A percentile compares a stretch with the other conserved stretches of the same genome.
Conservation (phyloP, 2,888 invertebrate genomes). For the Hyposoter dolosus region DNA sequence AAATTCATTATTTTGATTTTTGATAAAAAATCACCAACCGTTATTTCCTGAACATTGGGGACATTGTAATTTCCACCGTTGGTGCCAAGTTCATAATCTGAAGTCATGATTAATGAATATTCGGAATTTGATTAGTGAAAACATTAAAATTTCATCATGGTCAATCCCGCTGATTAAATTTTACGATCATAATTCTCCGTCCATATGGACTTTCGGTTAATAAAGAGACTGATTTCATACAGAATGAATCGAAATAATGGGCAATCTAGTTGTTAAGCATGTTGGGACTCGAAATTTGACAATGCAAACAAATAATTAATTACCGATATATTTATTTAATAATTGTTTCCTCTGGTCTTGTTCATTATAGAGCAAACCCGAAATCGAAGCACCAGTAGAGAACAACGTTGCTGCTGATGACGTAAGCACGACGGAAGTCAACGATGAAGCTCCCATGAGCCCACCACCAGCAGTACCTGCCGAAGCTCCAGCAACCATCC, state of each 20-base stretch:
- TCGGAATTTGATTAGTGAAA: not conserved
- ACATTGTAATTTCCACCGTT: not conserved
- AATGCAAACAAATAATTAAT: not conserved
- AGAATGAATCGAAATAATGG: constrained; percentile 71
- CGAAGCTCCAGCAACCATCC: constrained; percentile 76
- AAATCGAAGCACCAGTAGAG: constrained; percentile 77
- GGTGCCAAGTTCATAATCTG: not conserved
- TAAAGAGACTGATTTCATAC: constrained; percentile 1
- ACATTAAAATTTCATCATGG: not conserved
- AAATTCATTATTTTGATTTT: not conserved
- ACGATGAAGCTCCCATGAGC: constrained; percentile 79
- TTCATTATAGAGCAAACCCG: constrained; percentile 77
- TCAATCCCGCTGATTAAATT: not conserved
- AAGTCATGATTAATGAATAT: not conserved
- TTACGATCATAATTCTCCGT: not conserved
- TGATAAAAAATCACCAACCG: not conserved
- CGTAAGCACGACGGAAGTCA: constrained; percentile 77
- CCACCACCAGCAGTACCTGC: constrained; percentile 79
- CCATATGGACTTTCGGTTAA: not conserved
- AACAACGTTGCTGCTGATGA: constrained; percentile 75
- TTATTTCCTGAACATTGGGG: not conserved
- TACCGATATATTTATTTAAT: constrained; percentile 18
- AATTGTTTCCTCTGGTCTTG: constrained; percentile 62
- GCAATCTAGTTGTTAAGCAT: constrained; percentile 74
- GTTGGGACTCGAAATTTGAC: constrained; percentile 74